These are phyloP conservation scores for Pediacus dermestoides DNA, from an alignment of 2,888 invertebrate species.

Conservation along the genomic window DNA sequence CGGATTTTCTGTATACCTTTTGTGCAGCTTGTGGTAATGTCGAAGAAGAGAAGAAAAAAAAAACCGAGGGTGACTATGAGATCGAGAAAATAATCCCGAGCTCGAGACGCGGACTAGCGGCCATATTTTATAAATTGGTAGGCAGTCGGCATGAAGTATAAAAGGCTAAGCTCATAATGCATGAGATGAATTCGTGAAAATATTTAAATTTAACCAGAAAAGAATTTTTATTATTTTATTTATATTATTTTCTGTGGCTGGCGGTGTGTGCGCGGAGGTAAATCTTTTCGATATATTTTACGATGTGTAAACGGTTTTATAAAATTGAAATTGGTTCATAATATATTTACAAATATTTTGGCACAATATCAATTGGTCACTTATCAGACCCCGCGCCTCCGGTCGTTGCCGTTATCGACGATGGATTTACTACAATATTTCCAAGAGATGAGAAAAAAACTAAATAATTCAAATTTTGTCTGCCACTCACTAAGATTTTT, in stretches of 20 bases:
- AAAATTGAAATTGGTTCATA: slow-evolving; percentile 10
- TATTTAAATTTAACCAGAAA: slow-evolving; percentile 17
- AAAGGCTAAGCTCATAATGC: slow-evolving; percentile 12
- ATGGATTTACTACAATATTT: no score
- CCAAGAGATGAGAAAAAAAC: no score
- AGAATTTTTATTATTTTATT: slow-evolving; percentile 15
- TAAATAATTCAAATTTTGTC: slow-evolving; percentile 16
- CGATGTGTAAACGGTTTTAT: slow-evolving; percentile 15
- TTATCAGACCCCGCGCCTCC: slow-evolving; percentile 11
- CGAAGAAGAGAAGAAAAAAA: slow-evolving; percentile 20
- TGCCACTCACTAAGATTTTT: slow-evolving; percentile 8
- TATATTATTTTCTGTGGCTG: no score
- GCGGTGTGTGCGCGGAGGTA: no score
- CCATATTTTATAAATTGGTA: slow-evolving; percentile 29
- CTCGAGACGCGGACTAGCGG: slow-evolving; percentile 19
- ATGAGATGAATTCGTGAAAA: slow-evolving; percentile 10
- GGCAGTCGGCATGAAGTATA: slow-evolving; percentile 23
- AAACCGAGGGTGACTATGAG: slow-evolving; percentile 21
- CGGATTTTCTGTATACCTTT: slow-evolving; percentile 5
- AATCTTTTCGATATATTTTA: slow-evolving; percentile 9
- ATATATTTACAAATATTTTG: slow-evolving; percentile 10
- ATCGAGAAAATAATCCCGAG: slow-evolving; percentile 22
- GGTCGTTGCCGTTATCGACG: slow-evolving; percentile 6
- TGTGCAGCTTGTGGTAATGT: slow-evolving; percentile 15
- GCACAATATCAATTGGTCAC: slow-evolving; percentile 17